These are phyloP conservation scores for Drosophila longiperda DNA, from an alignment of 2,888 invertebrate genomes.

Conservation along the genomic window DNA sequence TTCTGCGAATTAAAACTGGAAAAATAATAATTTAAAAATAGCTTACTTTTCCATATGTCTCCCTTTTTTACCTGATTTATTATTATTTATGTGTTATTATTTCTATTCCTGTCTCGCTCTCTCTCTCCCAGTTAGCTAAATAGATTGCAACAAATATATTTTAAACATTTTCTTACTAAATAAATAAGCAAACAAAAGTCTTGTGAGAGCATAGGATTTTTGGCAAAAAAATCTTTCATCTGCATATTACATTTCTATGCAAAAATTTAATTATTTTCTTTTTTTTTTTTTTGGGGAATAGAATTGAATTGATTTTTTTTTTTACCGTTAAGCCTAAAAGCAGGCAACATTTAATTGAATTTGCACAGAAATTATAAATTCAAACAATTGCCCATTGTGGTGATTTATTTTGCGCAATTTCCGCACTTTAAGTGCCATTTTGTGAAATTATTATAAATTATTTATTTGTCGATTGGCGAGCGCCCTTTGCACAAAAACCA, in stretches of 20 bases:
- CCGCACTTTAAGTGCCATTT: slow-evolving; percentile 70
- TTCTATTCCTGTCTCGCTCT: no score
- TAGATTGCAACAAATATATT: not conserved
- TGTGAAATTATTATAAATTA: slow-evolving; percentile 70
- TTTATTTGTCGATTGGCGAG: slow-evolving; percentile 49
- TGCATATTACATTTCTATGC: slow-evolving; percentile 33
- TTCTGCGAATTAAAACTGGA: not conserved
- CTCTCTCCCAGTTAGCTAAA: not conserved
- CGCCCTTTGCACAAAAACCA: slow-evolving; percentile 21
- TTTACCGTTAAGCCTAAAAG: slow-evolving; percentile 4
- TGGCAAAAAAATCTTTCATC: slow-evolving; percentile 10
- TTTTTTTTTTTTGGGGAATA: slow-evolving; percentile 1
- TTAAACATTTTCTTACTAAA: not conserved
- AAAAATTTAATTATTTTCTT: slow-evolving; percentile 1
- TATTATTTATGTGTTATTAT: no score
- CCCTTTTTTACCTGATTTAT: not conserved
- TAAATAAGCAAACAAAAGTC: not conserved
- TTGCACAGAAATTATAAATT: slow-evolving; percentile 58
- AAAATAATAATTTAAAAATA: not conserved
- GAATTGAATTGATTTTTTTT: slow-evolving; percentile 32
- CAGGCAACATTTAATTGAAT: slow-evolving; percentile 58
- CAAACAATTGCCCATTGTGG: slow-evolving; percentile 49
- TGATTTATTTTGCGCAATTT: slow-evolving; percentile 59
- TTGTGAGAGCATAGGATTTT: slow-evolving; percentile 19
- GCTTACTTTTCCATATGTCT: not conserved